phyloP scores from a whole-genome alignment of 2,888 invertebrate genomes.

The Netelia melanura region DNA sequence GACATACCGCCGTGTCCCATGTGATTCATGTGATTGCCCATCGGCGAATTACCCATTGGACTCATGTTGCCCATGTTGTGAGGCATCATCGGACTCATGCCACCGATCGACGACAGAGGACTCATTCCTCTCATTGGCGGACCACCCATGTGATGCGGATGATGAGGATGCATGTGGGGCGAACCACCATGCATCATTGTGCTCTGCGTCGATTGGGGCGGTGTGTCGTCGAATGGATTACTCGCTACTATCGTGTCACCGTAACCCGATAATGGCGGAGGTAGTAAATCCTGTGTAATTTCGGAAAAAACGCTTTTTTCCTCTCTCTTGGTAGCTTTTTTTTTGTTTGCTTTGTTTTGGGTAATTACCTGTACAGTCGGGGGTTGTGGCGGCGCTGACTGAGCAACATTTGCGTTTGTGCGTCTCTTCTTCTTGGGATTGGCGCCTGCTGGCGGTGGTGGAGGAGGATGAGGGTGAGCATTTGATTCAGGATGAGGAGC shows the following conservation, averaged over 20 bases:
- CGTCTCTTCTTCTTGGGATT: constrained; percentile 95
- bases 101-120: constrained; percentile 85
- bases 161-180: constrained; percentile 85
- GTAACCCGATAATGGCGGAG: constrained; percentile 94
- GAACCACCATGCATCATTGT: constrained; percentile 86
- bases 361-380: constrained; percentile 87
- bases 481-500: constrained; percentile 91
- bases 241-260: constrained; percentile 97
- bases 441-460: constrained; percentile 91
- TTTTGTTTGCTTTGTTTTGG: background rate
- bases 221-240: constrained; percentile 97
- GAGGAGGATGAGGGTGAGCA: constrained; percentile 88
- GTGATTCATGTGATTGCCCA: constrained; percentile 87
- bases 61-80: constrained; percentile 84
- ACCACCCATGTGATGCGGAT: constrained; percentile 88
- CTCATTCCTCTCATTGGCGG: constrained; percentile 89
- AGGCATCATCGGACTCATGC: constrained; percentile 85
- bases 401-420: constrained; percentile 90
- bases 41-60: constrained; percentile 83
- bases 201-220: constrained; percentile 86
- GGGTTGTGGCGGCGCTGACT: constrained; percentile 89
- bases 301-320: constrained; percentile 10
- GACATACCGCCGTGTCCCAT: constrained; percentile 86
- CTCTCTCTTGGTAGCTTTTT: background rate
- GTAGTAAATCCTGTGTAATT: constrained; percentile 89